Evolutionary conservation across 1,140 invertebrate genomes (phyloP), one percentile per base, ranked within the genome.

Genomic region (Cecropterus lyciades): DNA sequence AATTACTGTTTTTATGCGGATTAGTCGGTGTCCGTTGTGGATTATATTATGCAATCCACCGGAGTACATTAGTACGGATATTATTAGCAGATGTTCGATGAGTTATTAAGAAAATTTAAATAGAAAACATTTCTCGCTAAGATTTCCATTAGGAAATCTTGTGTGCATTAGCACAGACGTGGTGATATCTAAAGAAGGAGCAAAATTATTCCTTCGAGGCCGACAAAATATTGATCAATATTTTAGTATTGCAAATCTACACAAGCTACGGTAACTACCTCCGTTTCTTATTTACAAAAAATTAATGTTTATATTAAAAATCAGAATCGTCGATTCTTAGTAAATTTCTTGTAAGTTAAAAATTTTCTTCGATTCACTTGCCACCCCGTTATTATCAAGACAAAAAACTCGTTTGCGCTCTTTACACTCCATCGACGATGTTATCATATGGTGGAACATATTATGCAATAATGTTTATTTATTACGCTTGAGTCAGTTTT

Each of bases 381-480:
- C 10, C 1, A 11, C n/a, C n/a, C 6, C n/a, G n/a, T 40, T 40
- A 13, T 40, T 1, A 40, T 40, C n/a, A 40, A n/a, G 5, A 24
- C 20, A 24, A 40, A 40, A 40, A 40, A 40, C 7, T n/a, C 1
- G 37, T 5, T 24, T 24, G 5, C 37, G 11, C 37, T 11, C 37
- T 40, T 40, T 5, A 40, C 11, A 9, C 37, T 40, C 10, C n/a
- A 11, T 10, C 37, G 37, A 8, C 30, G 3, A 33, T 33, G 2
- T 33, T 33, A 33, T 9, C 30, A 33, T 33, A n/a, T 40, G 37
- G 37, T 40, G 37, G 37, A 40, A n/a, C 37, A 9, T n/a, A 40
- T 40, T 40, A 40, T 40, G 37, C 37, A 40, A 40, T 13, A 40
- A 40, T 40, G 37, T 40, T 40, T 40, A 40, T 13, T 40, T 11